phyloP scores from a whole-genome alignment of 1,140 invertebrate species.

The Lamellibrachia luymesi region DNA sequence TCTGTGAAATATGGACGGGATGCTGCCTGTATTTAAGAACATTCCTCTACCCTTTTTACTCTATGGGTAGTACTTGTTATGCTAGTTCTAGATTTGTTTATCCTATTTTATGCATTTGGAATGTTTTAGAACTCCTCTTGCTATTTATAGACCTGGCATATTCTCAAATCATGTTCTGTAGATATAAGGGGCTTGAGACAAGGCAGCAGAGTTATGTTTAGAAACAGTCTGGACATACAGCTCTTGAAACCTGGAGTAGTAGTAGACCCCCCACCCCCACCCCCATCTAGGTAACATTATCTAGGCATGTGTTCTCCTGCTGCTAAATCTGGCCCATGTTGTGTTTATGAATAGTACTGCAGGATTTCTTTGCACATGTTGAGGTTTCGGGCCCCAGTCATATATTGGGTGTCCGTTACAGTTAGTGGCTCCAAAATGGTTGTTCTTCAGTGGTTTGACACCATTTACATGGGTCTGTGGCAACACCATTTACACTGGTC shows the following conservation, averaged over 20 bases:
- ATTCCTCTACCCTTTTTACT: not conserved
- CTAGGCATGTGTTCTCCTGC: not conserved
- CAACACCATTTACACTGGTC: too few species aligned
- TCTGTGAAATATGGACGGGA: not conserved
- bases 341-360: not conserved
- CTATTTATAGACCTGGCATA: not conserved
- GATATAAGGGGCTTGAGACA: not conserved
- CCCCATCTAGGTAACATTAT: not conserved
- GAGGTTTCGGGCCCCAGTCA: not conserved
- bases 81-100: not conserved
- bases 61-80: not conserved
- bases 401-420: not conserved
- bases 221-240: not conserved
- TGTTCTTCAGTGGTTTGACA: not conserved
- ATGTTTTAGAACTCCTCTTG: not conserved
- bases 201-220: not conserved
- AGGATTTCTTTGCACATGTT: not conserved
- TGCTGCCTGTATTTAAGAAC: not conserved
- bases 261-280: too few species aligned
- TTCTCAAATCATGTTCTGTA: not conserved
- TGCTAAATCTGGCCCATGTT: not conserved
- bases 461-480: too few species aligned
- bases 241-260: not conserved
- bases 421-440: not conserved
- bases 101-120: not conserved